Conservation (phyloP, 2,888 invertebrate genomes). For the Lobophora halterata region DNA sequence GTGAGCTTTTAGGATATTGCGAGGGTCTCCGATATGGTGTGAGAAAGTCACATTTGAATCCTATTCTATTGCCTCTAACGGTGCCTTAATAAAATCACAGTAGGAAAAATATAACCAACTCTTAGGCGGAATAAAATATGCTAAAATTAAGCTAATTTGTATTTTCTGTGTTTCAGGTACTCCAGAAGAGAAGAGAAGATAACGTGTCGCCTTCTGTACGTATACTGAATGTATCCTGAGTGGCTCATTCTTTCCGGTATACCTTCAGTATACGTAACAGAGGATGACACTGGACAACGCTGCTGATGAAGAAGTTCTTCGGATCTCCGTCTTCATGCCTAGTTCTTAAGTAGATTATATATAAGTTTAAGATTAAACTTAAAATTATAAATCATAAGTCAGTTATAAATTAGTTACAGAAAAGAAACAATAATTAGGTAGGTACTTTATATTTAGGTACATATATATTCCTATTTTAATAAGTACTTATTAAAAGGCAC, state of each 20-base stretch:
- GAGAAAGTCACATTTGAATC: conserved; percentile 52
- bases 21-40: conserved; percentile 49
- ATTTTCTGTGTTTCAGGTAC: conserved; percentile 44
- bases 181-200: conserved; percentile 64
- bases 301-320: conserved; percentile 31
- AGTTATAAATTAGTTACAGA: too few relatives aligned
- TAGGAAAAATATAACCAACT: conserved; percentile 8
- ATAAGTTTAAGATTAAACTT: not conserved
- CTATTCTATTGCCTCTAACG: conserved; percentile 36
- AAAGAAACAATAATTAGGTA: too few relatives aligned
- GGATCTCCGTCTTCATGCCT: conserved; percentile 30
- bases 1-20: conserved; percentile 72
- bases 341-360: not conserved
- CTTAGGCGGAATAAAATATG: too few relatives aligned
- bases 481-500: too few relatives aligned
- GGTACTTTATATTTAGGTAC: too few relatives aligned
- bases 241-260: conserved; percentile 97
- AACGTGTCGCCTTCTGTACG: conserved; percentile 95
- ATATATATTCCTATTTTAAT: too few relatives aligned
- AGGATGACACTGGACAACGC: conserved; percentile 91
- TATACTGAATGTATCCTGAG: conserved; percentile 99
- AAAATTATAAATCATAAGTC: too few relatives aligned
- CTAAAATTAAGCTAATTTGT: conserved; percentile 22
- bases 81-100: conserved; percentile 16
- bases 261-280: conserved; percentile 99